Conservation (phyloP, 2,113 vertebrate genomes). For the Thermophis baileyi region DNA sequence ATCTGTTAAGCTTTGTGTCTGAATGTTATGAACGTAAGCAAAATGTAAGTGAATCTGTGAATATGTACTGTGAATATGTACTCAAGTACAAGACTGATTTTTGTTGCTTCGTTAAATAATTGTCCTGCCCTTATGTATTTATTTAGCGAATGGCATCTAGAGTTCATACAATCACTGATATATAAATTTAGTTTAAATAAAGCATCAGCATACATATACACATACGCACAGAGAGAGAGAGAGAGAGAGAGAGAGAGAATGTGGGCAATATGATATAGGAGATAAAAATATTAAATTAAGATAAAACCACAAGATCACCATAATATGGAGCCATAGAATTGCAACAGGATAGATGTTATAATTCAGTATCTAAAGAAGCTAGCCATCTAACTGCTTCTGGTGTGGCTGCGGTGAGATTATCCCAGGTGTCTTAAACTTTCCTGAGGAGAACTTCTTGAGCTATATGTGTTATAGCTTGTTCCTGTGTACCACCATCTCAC, state of each 20-base stretch:
- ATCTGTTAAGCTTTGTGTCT: background rate
- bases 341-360: background rate
- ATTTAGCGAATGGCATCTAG: background rate
- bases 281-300: background rate
- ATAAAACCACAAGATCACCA: background rate
- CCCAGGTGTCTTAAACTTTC: background rate
- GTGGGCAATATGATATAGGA: background rate
- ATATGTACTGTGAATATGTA: background rate
- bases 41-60: background rate
- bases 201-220: background rate
- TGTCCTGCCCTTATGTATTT: background rate
- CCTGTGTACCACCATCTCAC: background rate
- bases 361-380: background rate
- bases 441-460: background rate
- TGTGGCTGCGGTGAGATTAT: background rate
- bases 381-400: background rate
- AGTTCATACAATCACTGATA: background rate
- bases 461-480: background rate
- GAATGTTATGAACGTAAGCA: background rate
- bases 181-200: background rate
- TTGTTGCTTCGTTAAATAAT: background rate
- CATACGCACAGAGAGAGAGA: too few relatives aligned
- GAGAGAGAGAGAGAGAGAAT: background rate
- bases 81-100: background rate
- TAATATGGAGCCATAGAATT: background rate